Base-by-base conservation (phyloP, 2,113 vertebrate genomes). In the Tauraco erythrolophus region DNA sequence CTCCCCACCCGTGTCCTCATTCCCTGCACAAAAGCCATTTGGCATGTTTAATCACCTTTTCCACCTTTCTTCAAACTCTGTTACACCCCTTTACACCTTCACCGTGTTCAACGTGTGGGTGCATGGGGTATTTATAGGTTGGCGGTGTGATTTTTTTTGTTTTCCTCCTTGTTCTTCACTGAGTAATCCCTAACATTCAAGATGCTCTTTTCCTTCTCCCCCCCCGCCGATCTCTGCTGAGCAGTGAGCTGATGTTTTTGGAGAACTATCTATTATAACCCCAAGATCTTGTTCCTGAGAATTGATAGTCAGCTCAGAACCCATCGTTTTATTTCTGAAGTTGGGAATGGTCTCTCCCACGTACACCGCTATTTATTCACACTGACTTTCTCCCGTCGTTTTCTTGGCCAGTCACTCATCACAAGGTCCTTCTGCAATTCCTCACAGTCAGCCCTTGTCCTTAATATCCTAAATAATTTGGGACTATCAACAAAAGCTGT, bases 151-250 rank as follows among this genome's bases (percentile, higher is more conserved):
- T 15, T 68, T 43, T 58, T 74, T 50, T 80, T 89, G 91, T 82
- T 96, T 84, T 89, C 56, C 53, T 89, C 85, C 86, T 89, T 66
- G 14, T 9, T 96, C 72, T 72, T 43, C 87, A 89, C 93, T 96
- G 96, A 96, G 91, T 96, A 95, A 97, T 95, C 77, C 57, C 77
- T 84, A 87, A 57, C 69, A 60, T 84, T 95, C 46, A n/a, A 89
- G 51, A 64, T 66, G 91, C 4, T 2, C 51, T 65, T 56, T 19
- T n/a, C n/a, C n/a, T n/a, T n/a, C n/a, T n/a, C n/a, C n/a, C n/a
- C n/a, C n/a, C n/a, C n/a, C n/a, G n/a, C n/a, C 10, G 0, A 53
- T 71, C 91, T 91, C 87, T 84, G 89, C 92, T 96, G 91, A 96
- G 93, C 93, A 94, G 94, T 81, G 66, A 96, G 87, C 80, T 91